phyloP scores from a whole-genome alignment of 1,140 invertebrate genomes.

The Parapsyche elsis region DNA sequence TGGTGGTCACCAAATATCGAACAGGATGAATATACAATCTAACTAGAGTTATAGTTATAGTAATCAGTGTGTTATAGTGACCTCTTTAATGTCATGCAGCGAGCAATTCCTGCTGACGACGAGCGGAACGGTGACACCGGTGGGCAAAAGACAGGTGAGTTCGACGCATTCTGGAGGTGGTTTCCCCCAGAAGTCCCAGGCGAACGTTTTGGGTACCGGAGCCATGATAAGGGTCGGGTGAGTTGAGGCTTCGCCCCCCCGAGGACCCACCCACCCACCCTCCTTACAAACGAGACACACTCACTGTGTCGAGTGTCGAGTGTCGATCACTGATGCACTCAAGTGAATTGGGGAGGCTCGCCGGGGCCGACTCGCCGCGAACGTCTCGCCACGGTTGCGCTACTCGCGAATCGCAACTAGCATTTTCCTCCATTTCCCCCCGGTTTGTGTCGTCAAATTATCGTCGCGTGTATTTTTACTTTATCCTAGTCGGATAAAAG shows the following conservation, averaged over 20 bases:
- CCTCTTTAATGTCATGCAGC: conserved; percentile 87
- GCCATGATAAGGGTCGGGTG: neutral
- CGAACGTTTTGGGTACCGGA: conserved; percentile 61
- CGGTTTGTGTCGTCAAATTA: neutral
- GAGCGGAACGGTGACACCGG: conserved; percentile 81
- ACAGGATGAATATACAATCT: too few species aligned
- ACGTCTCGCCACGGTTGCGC: neutral
- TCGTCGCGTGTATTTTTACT: neutral
- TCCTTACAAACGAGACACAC: neutral
- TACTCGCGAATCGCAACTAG: neutral
- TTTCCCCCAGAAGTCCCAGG: conserved; percentile 73
- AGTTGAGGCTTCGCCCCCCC: neutral
- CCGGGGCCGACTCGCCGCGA: too few species aligned
- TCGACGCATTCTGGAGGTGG: conserved; percentile 69
- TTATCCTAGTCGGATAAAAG: neutral
- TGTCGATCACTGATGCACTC: neutral
- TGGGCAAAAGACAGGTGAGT: conserved; percentile 86
- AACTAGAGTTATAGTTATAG: too few species aligned
- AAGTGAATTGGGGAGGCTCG: neutral
- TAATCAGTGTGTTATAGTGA: too few species aligned
- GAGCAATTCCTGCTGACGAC: conserved; percentile 77
- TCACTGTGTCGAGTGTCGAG: too few species aligned
- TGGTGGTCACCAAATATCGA: too few species aligned
- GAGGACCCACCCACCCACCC: neutral
- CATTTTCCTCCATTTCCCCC: neutral